These are phyloP conservation scores for Brachionus angularis DNA, from an alignment of 1,140 invertebrate species.

Conservation along the genomic window DNA sequence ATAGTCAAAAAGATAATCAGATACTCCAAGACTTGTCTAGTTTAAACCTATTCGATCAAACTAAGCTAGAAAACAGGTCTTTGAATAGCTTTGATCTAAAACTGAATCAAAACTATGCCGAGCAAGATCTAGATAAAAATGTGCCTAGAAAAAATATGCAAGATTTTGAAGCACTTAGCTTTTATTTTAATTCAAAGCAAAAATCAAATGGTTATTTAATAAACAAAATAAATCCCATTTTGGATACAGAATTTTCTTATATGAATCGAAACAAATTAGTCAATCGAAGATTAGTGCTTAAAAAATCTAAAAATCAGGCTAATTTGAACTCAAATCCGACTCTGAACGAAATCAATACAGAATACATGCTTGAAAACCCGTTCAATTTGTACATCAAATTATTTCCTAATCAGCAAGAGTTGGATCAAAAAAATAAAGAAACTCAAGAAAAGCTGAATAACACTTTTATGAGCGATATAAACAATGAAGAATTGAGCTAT, in stretches of 20 bases:
- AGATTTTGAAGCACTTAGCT: too few species aligned
- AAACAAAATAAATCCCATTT: slow-evolving; percentile 19
- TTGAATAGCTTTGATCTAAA: slow-evolving; percentile 24
- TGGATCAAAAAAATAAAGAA: too few species aligned
- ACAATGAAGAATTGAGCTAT: background rate
- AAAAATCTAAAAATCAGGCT: background rate
- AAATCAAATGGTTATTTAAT: slow-evolving; percentile 23
- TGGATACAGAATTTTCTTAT: slow-evolving; percentile 4
- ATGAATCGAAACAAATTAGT: slow-evolving; percentile 19
- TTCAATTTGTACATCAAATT: too few species aligned
- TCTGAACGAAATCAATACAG: background rate
- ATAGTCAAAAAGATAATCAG: background rate
- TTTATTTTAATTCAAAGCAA: too few species aligned
- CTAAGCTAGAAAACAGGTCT: background rate
- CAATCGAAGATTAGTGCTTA: slow-evolving; percentile 4
- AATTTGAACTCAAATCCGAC: background rate
- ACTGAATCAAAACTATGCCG: too few species aligned
- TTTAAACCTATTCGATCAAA: background rate
- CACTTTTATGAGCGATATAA: too few species aligned
- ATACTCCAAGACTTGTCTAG: background rate
- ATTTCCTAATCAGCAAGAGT: too few species aligned
- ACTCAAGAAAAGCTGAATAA: too few species aligned
- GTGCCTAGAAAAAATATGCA: too few species aligned
- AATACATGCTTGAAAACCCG: too few species aligned
- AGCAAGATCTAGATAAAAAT: too few species aligned